phyloP scores from a whole-genome alignment of 2,113 vertebrate genomes.

The Nycticryphes semicollaris region DNA sequence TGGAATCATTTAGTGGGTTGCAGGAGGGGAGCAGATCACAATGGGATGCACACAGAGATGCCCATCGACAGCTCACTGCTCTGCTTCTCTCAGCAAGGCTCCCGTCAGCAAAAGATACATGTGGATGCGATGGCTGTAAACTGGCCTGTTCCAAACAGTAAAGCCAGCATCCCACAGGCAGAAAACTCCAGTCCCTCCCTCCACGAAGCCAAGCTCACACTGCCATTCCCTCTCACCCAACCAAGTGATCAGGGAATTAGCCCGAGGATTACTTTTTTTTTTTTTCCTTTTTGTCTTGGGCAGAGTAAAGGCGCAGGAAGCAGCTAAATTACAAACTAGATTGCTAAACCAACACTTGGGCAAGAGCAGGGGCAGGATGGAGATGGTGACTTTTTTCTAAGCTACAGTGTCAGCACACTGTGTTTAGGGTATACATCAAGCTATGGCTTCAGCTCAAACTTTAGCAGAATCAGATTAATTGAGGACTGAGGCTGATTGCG shows the following conservation, averaged over 20 bases:
- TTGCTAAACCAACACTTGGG: conserved; percentile 18
- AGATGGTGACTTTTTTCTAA: neutral
- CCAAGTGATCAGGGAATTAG: neutral
- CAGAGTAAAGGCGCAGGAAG: neutral
- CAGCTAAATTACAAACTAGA: neutral
- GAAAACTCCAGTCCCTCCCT: neutral
- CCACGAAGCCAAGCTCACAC: rapidly evolving
- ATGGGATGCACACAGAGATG: neutral
- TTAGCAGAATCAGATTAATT: neutral
- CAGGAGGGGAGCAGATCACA: neutral
- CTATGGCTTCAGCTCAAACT: neutral
- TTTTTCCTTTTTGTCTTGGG: neutral
- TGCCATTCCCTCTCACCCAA: neutral
- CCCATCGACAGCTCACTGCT: neutral
- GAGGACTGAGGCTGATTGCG: neutral
- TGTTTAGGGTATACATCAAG: neutral
- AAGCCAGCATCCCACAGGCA: rapidly evolving
- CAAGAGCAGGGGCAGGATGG: neutral
- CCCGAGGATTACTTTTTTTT: neutral
- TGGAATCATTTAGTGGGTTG: neutral
- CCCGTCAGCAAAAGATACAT: neutral
- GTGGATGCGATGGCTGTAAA: neutral
- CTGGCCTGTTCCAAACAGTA: rapidly evolving
- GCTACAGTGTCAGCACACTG: neutral
- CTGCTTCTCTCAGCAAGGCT: neutral